These are phyloP conservation scores for Mormyrus iriodes DNA, from an alignment of 2,113 vertebrate species.

Conservation along the genomic window DNA sequence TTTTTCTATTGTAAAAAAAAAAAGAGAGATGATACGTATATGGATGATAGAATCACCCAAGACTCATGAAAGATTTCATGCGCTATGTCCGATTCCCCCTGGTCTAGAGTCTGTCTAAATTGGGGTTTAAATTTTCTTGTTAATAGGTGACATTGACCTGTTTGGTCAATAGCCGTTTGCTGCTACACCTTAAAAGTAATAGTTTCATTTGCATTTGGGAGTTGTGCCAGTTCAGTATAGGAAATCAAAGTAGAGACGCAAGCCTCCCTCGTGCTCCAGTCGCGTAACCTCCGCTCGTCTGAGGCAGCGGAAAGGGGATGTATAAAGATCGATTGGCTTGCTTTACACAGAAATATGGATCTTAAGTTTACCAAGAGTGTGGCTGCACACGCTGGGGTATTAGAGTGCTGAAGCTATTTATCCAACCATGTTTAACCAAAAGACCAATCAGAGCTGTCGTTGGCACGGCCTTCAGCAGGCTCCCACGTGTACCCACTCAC, in stretches of 20 bases:
- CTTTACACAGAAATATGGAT: conserved; percentile 59
- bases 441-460: neutral
- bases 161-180: conserved; percentile 35
- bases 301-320: conserved; percentile 53
- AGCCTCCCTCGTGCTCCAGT: conserved; percentile 14
- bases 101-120: neutral
- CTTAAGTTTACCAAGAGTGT: conserved; percentile 44
- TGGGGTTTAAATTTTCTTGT: conserved; percentile 24
- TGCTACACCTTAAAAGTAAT: conserved; percentile 49
- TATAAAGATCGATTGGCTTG: conserved; percentile 65
- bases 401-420: conserved; percentile 52
- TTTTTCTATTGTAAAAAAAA: neutral
- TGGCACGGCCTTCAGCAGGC: neutral
- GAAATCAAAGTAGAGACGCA: conserved; percentile 44
- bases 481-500: neutral
- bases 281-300: conserved; percentile 22
- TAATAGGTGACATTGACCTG: conserved; percentile 37
- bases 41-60: neutral
- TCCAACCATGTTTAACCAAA: conserved; percentile 25
- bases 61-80: neutral
- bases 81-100: neutral
- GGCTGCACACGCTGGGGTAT: conserved; percentile 51
- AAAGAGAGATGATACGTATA: neutral
- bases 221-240: conserved; percentile 38
- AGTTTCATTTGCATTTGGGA: conserved; percentile 62